Evolutionary conservation across 2,797 vertebrate genomes (phyloP).

Genomic region (Tapera naevia): DNA sequence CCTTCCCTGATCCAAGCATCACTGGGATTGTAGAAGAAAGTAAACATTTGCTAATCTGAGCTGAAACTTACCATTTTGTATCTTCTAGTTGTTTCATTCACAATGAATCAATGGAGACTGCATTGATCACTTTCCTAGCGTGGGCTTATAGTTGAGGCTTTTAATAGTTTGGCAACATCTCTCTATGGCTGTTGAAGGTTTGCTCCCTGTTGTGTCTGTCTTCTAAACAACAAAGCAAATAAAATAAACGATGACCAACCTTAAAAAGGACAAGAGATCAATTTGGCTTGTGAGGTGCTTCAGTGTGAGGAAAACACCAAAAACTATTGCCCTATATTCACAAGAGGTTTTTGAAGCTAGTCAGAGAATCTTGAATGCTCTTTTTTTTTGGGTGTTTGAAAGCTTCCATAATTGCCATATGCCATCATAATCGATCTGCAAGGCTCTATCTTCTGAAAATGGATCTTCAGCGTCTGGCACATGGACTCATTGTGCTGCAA

Average conservation of each 20-base stretch:
- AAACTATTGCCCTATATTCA: background rate
- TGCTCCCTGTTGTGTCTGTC: background rate
- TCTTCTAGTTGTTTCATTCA: background rate
- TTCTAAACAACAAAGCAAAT: background rate
- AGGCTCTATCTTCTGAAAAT: background rate
- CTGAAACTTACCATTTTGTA: background rate
- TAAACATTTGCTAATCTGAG: background rate
- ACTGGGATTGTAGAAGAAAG: background rate
- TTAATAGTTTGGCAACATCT: background rate
- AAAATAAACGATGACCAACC: background rate
- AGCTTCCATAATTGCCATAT: background rate
- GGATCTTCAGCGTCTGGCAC: background rate
- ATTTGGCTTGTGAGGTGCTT: background rate
- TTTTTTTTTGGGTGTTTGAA: background rate
- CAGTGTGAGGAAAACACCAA: background rate
- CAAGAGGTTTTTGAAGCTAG: background rate
- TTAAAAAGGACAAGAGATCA: background rate
- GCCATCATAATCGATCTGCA: background rate
- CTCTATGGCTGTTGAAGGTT: background rate
- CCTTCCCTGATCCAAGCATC: background rate
- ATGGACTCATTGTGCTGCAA: background rate
- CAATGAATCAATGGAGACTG: background rate
- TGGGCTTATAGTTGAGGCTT: background rate
- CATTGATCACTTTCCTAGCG: background rate
- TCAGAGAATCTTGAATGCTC: background rate